Evolutionary conservation across 2,113 vertebrate genomes (phyloP), one percentile per base, ranked within the genome.

Genomic region (Xiphophorus maculatus): DNA sequence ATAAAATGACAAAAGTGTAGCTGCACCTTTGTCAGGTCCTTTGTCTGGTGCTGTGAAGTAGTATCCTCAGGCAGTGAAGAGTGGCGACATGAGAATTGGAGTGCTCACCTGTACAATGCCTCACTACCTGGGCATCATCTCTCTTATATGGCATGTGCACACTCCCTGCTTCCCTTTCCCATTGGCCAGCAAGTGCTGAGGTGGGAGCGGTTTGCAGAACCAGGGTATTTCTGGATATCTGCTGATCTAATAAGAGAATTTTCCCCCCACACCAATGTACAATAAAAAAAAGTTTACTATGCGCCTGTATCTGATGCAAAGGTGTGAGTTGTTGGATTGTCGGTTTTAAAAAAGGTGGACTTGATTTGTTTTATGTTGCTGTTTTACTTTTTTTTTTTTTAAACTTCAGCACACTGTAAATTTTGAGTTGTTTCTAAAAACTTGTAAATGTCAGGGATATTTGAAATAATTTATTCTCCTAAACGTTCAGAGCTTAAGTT

Each of bases 21-120:
- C 30, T 73, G 62, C 89, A 90, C 89, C 87, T 84, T 27, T 3
- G 51, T n/a, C 68, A 19, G 12, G 69, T 85, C 79, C 80, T 71
- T 72, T 63, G 32, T 80, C 25, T 67, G 66, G 25, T 58, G 2
- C 51, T 66, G 40, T 69, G 62, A 60, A 51, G 73, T 77, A 61
- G 35, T 84, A 70, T 84, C 80, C 84, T 82, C 77, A 81, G 67
- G 79, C 63, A 66, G 29, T 10, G 25, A 42, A 76, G 13, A 64
- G 71, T 2, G 51, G 48, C 81, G 60, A 62, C 25, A 67, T 80
- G 33, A 75, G 67, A 71, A 71, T 29, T 33, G 51, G 29, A 81
- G 66, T 0, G 32, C 54, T 77, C 86, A 91, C 89, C 90, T 91
- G 80, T 74, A 28, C 81, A 83, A 89, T 85, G 69, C 61, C 69